Base-by-base conservation (phyloP, 2,888 invertebrate species). In the Synergus gifuensis region DNA sequence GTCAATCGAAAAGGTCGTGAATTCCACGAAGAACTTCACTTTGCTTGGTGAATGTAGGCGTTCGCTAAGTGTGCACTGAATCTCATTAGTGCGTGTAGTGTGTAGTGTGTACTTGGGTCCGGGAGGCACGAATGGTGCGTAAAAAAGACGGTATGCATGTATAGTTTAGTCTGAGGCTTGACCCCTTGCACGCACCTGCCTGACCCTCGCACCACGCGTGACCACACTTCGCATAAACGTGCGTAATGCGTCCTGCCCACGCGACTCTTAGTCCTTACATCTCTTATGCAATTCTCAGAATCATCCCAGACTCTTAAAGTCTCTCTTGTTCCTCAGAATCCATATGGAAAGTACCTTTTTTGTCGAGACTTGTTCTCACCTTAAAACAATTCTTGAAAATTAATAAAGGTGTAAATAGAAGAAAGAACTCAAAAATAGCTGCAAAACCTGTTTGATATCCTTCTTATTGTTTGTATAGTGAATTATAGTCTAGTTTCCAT, bases 101-200 rank as follows among this genome's bases (percentile, higher is more conserved):
- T 44, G 12, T 36, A 46, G 46, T 76, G 12, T 49, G 76, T 67
- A 78, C 78, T 69, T 54, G 76, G 40, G 80, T 78, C 79, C 82
- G 76, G 78, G 69, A 82, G 80, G 80, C 80, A 79, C 79, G 82
- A 78, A 79, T 76, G 77, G 76, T 76, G 62, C 64, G 78, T 76
- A 63, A 76, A 78, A 76, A 79, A 80, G 58, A 76, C 79, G 78
- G 81, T 76, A 79, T 81, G 76, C 66, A 46, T 62, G 69, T 62
- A 76, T 79, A 46, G 14, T 76, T 54, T 76, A 87, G 88, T 89
- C 85, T 85, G 79, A 82, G 83, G 86, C 85, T 83, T 88, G 89
- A 91, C 89, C 90, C 83, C 85, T 81, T 80, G 87, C 85, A 85
- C 85, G 88, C 91, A 91, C 91, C 91, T 91, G 91, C 89, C 89